Evolutionary conservation across 2,888 invertebrate species (phyloP).

Genomic region (Yponomeuta malinellus): DNA sequence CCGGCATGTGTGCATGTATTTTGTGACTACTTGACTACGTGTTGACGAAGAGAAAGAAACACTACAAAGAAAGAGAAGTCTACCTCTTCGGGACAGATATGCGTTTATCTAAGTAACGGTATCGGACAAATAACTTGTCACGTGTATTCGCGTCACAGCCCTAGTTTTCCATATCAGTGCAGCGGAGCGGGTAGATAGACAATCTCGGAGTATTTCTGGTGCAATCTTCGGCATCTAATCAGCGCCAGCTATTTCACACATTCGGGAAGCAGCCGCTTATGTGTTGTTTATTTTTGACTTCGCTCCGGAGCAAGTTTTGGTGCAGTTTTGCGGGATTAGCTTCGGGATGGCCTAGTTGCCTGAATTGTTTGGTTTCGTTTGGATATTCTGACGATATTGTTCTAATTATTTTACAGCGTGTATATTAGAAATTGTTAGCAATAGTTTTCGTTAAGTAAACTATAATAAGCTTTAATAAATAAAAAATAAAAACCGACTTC

Average conservation of each 20-base stretch:
- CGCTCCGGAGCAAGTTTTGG: neutral
- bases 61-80: too few relatives aligned
- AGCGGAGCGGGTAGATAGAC: neutral
- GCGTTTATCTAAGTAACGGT: neutral
- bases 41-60: too few relatives aligned
- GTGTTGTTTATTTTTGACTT: neutral
- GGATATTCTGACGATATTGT: too few relatives aligned
- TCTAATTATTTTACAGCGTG: too few relatives aligned
- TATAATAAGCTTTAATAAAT: too few relatives aligned
- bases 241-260: conserved; percentile 3
- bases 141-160: neutral
- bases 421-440: too few relatives aligned
- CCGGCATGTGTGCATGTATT: too few relatives aligned
- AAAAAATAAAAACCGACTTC: too few relatives aligned
- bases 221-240: conserved; percentile 12
- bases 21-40: too few relatives aligned
- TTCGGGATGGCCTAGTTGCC: neutral
- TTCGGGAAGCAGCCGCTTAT: neutral
- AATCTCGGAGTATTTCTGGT: conserved; percentile 6
- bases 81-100: too few relatives aligned
- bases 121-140: neutral
- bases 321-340: neutral
- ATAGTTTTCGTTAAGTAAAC: too few relatives aligned
- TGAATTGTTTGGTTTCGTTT: too few relatives aligned
- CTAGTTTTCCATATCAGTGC: conserved; percentile 3